Evolutionary conservation across 2,113 vertebrate genomes (phyloP).

Genomic region (Sturnira hondurensis): DNA sequence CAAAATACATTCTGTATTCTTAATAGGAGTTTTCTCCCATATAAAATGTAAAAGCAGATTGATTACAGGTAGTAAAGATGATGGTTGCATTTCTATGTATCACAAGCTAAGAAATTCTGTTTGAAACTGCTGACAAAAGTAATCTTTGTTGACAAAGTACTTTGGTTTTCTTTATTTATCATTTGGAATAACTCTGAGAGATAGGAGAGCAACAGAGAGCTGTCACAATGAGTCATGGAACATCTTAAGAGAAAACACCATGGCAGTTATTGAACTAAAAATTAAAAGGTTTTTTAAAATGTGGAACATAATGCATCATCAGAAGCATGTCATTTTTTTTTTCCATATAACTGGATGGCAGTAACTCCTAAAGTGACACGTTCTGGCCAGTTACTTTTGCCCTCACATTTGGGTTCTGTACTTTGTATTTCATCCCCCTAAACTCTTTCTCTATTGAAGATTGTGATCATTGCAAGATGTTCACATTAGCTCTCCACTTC

Average conservation of each 20-base stretch:
- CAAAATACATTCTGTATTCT: background rate
- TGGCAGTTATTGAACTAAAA: background rate
- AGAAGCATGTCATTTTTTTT: background rate
- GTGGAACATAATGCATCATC: background rate
- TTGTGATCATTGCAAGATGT: background rate
- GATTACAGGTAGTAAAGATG: background rate
- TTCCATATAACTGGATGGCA: background rate
- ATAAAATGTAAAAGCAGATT: background rate
- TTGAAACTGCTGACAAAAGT: background rate
- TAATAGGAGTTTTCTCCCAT: background rate
- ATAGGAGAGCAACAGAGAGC: background rate
- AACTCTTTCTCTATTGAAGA: background rate
- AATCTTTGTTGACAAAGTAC: background rate
- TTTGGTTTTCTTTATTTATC: conserved; percentile 5
- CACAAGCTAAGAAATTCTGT: background rate
- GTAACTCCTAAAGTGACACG: background rate
- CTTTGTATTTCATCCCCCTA: background rate
- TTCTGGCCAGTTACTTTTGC: background rate
- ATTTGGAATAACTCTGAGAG: conserved; percentile 1
- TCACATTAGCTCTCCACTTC: background rate
- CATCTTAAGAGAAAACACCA: background rate
- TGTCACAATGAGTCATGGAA: background rate
- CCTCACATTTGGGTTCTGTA: background rate
- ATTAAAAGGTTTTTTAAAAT: background rate
- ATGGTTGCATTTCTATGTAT: background rate